Conservation (phyloP, 2,113 vertebrate species). For the Isurus oxyrinchus region DNA sequence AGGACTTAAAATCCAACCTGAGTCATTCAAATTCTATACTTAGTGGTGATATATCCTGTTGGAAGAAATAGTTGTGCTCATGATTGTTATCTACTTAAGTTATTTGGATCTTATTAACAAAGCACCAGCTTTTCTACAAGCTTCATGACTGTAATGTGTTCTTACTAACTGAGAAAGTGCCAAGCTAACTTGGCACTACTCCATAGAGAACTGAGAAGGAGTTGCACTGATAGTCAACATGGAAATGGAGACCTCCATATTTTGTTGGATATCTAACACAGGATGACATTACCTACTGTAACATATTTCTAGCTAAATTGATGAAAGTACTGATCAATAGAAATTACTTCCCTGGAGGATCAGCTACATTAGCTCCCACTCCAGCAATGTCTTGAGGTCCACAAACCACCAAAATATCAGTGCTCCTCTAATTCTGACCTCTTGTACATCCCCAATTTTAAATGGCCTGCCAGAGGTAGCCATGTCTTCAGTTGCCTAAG, state of each 20-base stretch:
- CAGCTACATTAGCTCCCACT: no score
- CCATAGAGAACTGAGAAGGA: background rate
- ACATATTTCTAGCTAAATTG: background rate
- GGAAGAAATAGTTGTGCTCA: background rate
- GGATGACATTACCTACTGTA: slow-evolving; percentile 22
- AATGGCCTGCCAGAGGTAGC: no score
- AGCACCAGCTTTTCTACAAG: background rate
- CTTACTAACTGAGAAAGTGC: background rate
- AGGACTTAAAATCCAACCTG: background rate
- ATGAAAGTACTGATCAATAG: background rate
- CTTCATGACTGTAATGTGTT: background rate
- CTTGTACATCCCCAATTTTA: no score
- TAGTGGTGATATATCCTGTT: background rate
- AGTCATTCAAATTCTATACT: background rate
- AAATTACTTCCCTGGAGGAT: background rate
- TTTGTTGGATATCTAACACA: background rate
- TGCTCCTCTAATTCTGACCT: no score
- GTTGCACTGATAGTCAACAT: background rate
- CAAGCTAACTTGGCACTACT: background rate
- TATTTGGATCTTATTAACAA: background rate
- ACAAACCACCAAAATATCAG: no score
- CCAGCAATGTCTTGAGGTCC: no score
- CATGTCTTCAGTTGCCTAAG: no score
- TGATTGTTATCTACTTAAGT: background rate
- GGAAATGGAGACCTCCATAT: background rate